phyloP scores from a whole-genome alignment of 1,140 invertebrate genomes.

The Rhysida immarginata region DNA sequence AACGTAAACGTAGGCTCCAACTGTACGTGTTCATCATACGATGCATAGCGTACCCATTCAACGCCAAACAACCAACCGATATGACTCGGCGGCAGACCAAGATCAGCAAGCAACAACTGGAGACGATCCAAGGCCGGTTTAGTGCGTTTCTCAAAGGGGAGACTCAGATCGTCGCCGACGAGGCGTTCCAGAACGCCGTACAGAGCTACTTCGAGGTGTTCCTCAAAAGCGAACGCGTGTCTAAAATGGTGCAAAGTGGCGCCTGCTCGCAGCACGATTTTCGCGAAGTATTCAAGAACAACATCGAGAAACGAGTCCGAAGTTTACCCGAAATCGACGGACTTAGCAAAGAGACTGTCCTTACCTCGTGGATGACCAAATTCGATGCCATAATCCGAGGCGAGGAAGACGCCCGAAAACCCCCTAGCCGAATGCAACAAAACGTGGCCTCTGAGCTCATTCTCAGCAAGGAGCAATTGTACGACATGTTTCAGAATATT shows the following conservation, averaged over 20 bases:
- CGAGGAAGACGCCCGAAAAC: conserved; percentile 73
- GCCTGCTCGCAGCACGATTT: conserved; percentile 97
- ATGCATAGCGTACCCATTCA: conserved; percentile 97
- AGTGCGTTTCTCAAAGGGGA: conserved; percentile 49
- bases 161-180: conserved; percentile 94
- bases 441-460: conserved; percentile 80
- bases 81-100: conserved; percentile 85
- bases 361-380: conserved; percentile 98
- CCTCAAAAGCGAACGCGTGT: conserved; percentile 85
- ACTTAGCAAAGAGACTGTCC: conserved; percentile 94
- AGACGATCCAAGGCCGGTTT: conserved; percentile 87
- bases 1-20: conserved; percentile 80
- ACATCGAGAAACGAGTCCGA: conserved; percentile 90
- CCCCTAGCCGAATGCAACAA: conserved; percentile 63
- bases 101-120: conserved; percentile 89
- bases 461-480: conserved; percentile 90
- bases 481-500: conserved; percentile 99
- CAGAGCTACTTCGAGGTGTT: conserved; percentile 96
- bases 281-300: conserved; percentile 93
- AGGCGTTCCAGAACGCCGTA: conserved; percentile 97
- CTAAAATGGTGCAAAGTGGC: conserved; percentile 89
- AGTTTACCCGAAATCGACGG: conserved; percentile 98
- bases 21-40: conserved; percentile 96
- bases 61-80: conserved; percentile 96
- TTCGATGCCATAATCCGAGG: conserved; percentile 95